A percentile compares a stretch with the other conserved stretches of the same genome.
Evolutionary conservation across 2,888 invertebrate genomes (phyloP).

Genomic region (Cantharis flavilabris): DNA sequence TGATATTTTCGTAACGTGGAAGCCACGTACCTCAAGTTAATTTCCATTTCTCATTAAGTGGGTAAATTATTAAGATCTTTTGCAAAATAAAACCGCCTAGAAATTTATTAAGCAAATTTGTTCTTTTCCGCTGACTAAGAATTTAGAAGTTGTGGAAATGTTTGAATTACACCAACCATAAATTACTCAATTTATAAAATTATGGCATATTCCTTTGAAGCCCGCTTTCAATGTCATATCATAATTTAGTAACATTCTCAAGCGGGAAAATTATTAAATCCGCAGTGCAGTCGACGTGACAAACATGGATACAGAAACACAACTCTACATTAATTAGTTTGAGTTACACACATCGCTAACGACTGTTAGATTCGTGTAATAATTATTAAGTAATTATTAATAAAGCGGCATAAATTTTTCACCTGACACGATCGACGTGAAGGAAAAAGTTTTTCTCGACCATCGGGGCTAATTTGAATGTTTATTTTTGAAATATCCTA

Average conservation of each 20-base stretch:
- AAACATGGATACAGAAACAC: slow-evolving; percentile 29
- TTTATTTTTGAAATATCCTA: neutral
- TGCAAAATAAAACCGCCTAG: neutral
- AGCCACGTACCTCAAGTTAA: neutral
- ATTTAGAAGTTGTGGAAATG: neutral
- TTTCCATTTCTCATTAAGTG: neutral
- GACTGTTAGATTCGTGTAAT: slow-evolving; percentile 19
- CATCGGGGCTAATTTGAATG: neutral
- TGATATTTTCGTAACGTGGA: neutral
- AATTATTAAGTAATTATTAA: slow-evolving; percentile 19
- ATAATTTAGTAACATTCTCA: slow-evolving; percentile 25
- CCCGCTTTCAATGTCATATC: slow-evolving; percentile 18
- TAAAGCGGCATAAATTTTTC: slow-evolving; percentile 15
- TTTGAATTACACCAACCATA: slow-evolving; percentile 5
- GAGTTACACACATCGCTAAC: slow-evolving; percentile 28
- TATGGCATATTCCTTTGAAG: slow-evolving; percentile 21
- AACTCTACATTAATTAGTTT: slow-evolving; percentile 28
- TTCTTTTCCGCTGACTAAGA: neutral
- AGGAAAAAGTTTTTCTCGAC: neutral
- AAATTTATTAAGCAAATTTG: neutral
- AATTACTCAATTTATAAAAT: slow-evolving; percentile 16
- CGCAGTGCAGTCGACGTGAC: slow-evolving; percentile 29
- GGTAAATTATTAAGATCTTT: neutral
- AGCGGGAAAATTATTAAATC: slow-evolving; percentile 29
- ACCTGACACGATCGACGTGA: neutral